These are phyloP conservation scores for Steatocranus sp. DNA, from an alignment of 2,797 vertebrate genomes.

Conservation along the genomic window DNA sequence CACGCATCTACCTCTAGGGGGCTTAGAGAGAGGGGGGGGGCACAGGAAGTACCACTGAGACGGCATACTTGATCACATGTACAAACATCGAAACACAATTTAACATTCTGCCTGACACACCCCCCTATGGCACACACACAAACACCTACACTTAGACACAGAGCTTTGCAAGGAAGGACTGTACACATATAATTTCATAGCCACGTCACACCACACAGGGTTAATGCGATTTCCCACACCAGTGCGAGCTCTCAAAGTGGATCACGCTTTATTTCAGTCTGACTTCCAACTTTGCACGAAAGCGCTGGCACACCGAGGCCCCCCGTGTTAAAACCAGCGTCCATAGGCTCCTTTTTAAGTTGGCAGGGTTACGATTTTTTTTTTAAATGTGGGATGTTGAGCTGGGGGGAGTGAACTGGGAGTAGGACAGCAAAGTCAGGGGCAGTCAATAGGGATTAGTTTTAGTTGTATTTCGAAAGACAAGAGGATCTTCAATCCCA, in stretches of 20 bases:
- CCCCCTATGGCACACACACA: constrained; percentile 52
- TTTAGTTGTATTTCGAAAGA: constrained; percentile 32
- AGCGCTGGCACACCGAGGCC: not conserved
- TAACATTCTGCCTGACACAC: constrained; percentile 73
- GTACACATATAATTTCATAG: constrained; percentile 23
- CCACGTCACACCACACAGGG: constrained; percentile 29
- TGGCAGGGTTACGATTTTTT: not conserved
- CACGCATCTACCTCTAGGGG: constrained; percentile 59
- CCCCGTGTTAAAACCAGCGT: not conserved
- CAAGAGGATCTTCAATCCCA: constrained; percentile 59
- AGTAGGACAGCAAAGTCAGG: not conserved
- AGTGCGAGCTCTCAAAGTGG: constrained; percentile 36
- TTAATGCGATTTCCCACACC: constrained; percentile 55
- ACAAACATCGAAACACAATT: constrained; percentile 76
- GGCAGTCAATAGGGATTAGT: not conserved
- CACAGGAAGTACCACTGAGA: constrained; percentile 68
- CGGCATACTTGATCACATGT: constrained; percentile 75
- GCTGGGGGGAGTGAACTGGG: not conserved
- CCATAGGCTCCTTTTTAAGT: not conserved
- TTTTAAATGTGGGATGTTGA: not conserved
- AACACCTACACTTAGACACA: not conserved
- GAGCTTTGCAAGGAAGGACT: constrained; percentile 13
- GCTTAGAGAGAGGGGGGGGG: constrained; percentile 7
- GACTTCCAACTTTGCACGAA: not conserved
- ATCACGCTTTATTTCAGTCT: constrained; percentile 45